Conservation (phyloP, 2,888 invertebrate species). For the Andrena bucephala region DNA sequence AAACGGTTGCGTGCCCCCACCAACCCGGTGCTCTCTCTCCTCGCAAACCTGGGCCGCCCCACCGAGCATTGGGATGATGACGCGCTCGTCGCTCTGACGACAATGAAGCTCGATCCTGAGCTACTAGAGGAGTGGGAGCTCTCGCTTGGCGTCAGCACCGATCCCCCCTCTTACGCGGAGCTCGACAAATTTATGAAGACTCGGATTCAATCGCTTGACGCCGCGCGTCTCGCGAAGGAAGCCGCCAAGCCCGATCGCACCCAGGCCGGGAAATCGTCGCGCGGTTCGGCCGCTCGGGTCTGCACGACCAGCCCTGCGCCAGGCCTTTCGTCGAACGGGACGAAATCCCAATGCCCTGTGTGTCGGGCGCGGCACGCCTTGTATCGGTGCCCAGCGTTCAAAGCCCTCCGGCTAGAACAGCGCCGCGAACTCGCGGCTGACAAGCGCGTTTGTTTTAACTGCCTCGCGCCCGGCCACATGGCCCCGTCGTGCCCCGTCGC, state of each 20-base stretch:
- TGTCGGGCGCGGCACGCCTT: background rate
- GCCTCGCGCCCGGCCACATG: background rate
- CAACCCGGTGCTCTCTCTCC: background rate
- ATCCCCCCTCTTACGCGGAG: background rate
- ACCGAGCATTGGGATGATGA: background rate
- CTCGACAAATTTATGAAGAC: background rate
- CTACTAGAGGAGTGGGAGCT: background rate
- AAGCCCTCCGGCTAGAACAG: accelerated
- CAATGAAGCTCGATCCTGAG: background rate
- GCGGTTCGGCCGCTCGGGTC: no score
- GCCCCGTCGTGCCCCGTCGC: background rate
- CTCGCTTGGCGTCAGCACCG: background rate
- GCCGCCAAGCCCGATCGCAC: no score
- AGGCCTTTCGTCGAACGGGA: no score
- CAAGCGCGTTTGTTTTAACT: background rate
- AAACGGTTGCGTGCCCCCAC: background rate
- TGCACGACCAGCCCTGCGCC: no score
- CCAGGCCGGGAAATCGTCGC: background rate
- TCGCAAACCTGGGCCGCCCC: background rate
- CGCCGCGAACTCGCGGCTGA: background rate
- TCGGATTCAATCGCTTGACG: background rate
- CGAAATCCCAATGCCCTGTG: no score
- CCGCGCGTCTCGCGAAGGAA: accelerated
- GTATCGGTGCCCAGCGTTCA: background rate
- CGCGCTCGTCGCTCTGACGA: background rate